A percentile compares a stretch with the other conserved stretches of the same genome.
Evolutionary conservation across 2,888 invertebrate genomes (phyloP).

Genomic region (Gasteruption jaculator): DNA sequence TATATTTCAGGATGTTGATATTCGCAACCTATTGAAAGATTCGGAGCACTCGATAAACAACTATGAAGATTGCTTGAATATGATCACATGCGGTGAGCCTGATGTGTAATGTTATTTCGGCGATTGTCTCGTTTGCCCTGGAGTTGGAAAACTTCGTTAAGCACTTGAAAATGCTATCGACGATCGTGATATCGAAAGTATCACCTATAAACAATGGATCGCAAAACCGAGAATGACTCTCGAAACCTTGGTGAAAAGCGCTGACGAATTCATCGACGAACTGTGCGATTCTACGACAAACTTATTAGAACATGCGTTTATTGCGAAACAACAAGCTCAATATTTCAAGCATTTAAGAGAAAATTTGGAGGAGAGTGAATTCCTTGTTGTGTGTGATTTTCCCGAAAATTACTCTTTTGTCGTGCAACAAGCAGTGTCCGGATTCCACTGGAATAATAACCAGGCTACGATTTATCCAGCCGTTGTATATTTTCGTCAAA

Average conservation of each 20-base stretch:
- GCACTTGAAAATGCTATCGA: conserved; percentile 6
- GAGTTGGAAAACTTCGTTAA: not conserved
- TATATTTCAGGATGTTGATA: no score
- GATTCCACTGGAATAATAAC: conserved; percentile 25
- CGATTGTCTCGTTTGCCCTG: conserved; percentile 13
- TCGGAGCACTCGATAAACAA: not conserved
- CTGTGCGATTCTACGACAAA: conserved; percentile 11
- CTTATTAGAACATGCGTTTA: conserved; percentile 20
- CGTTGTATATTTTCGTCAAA: conserved; percentile 22
- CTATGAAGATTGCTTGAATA: conserved; percentile 15
- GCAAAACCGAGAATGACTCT: conserved; percentile 10
- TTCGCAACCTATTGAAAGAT: not conserved
- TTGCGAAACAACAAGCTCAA: conserved; percentile 22
- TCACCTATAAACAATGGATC: conserved; percentile 16
- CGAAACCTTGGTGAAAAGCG: conserved; percentile 11
- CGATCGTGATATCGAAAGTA: conserved; percentile 7
- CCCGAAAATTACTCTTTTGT: conserved; percentile 29
- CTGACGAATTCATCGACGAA: conserved; percentile 9
- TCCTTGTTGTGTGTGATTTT: conserved; percentile 24
- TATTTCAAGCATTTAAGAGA: conserved; percentile 21
- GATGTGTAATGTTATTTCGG: conserved; percentile 11
- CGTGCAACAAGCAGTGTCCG: conserved; percentile 22
- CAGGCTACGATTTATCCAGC: conserved; percentile 24
- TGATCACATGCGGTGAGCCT: conserved; percentile 11
- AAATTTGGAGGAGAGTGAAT: conserved; percentile 14